Percentiles rank a stretch among this genome's conserved stretches.
Conservation (phyloP, 2,888 invertebrate species). For the Maniola hyperantus region DNA sequence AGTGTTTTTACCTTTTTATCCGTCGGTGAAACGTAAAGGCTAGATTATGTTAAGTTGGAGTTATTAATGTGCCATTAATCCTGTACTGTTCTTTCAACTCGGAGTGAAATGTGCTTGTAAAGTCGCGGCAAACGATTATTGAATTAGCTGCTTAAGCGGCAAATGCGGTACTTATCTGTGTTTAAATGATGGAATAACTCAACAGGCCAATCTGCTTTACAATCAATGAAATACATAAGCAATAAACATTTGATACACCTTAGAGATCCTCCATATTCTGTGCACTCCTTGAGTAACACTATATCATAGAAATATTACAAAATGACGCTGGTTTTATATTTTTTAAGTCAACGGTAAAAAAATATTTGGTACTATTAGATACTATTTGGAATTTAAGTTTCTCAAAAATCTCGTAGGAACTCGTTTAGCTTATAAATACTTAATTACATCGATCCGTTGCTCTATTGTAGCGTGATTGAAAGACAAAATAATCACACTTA, state of each 20-base stretch:
- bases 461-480: no score
- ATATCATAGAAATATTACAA: no score
- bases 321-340: no score
- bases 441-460: no score
- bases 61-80: slow-evolving; percentile 27
- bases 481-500: no score
- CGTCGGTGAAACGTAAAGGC: slow-evolving; percentile 25
- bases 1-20: slow-evolving; percentile 13
- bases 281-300: background rate
- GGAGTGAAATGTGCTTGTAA: slow-evolving; percentile 19
- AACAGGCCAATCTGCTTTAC: background rate
- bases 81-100: slow-evolving; percentile 19
- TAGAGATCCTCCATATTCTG: background rate
- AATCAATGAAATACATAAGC: background rate
- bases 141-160: slow-evolving; percentile 6
- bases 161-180: slow-evolving; percentile 3
- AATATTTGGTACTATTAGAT: no score
- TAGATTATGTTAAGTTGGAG: slow-evolving; percentile 23
- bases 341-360: no score
- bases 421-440: no score
- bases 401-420: no score
- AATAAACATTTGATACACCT: background rate
- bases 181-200: slow-evolving; percentile 4
- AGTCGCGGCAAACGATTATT: slow-evolving; percentile 15
- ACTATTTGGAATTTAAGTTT: no score